phyloP scores from a whole-genome alignment of 2,888 invertebrate genomes.

The Pelosia muscerda region DNA sequence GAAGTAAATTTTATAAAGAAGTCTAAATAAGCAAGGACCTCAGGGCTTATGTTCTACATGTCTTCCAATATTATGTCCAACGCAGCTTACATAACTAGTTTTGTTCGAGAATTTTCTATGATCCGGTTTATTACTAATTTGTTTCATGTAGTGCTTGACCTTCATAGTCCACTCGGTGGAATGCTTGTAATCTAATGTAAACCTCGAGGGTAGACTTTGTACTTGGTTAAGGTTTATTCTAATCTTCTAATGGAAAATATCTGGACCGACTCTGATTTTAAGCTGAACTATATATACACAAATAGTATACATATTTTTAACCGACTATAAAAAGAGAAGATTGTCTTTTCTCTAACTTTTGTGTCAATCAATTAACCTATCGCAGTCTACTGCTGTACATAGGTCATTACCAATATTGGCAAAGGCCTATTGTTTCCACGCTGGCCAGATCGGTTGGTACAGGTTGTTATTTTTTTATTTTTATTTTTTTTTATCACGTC shows the following conservation, averaged over 20 bases:
- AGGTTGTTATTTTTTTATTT: too few relatives aligned
- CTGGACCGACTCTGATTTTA: not conserved
- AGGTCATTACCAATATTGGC: too few relatives aligned
- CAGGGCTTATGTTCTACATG: not conserved
- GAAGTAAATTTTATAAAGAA: too few relatives aligned
- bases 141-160: not conserved
- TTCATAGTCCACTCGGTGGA: not conserved
- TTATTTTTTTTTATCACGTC: not conserved
- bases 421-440: too few relatives aligned
- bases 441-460: too few relatives aligned
- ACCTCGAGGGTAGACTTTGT: not conserved
- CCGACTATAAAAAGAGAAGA: not conserved
- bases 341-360: too few relatives aligned
- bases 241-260: conserved; percentile 3
- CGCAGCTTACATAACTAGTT: not conserved
- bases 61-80: not conserved
- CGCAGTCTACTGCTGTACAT: too few relatives aligned
- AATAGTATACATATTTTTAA: not conserved
- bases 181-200: conserved; percentile 9
- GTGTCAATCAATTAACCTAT: too few relatives aligned
- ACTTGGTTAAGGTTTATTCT: not conserved
- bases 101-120: not conserved
- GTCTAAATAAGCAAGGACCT: not conserved
- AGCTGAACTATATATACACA: not conserved
- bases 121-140: conserved; percentile 2